Evolutionary conservation across 2,888 invertebrate species (phyloP).

Genomic region (Epistrophella euchroma): DNA sequence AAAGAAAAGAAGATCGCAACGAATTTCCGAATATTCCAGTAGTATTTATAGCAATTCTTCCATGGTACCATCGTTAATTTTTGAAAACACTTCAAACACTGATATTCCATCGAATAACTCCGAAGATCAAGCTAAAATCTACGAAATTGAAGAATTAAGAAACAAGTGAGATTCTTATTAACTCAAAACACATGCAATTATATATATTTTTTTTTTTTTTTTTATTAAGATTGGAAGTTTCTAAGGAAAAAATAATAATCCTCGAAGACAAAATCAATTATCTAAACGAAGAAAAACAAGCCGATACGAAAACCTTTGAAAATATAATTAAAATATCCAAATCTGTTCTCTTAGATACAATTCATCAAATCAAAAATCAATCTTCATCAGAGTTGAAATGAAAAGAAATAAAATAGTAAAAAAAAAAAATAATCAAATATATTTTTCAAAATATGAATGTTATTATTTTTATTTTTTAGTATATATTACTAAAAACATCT

Average conservation of each 20-base stretch:
- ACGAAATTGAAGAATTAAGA: conserved; percentile 78
- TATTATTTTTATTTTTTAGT: conserved; percentile 59
- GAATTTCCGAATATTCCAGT: conserved; percentile 81
- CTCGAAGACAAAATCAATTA: conserved; percentile 81
- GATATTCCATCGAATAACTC: conserved; percentile 5
- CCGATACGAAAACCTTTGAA: conserved; percentile 81
- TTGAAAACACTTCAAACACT: conserved; percentile 79
- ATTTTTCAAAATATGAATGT: conserved; percentile 58
- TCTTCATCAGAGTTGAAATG: background rate
- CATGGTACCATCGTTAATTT: conserved; percentile 80
- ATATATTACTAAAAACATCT: conserved; percentile 60
- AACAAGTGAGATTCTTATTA: conserved; percentile 78
- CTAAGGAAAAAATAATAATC: conserved; percentile 81
- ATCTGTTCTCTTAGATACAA: conserved; percentile 80
- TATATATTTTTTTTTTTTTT: conserved; percentile 32
- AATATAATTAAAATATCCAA: conserved; percentile 81
- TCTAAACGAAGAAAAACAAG: conserved; percentile 80
- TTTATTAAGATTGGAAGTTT: conserved; percentile 80
- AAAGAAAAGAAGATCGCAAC: conserved; percentile 81
- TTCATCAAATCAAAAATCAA: conserved; percentile 58
- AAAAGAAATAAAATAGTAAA: conserved; percentile 22
- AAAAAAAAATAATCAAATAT: conserved; percentile 9
- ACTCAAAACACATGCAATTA: background rate
- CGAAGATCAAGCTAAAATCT: background rate
- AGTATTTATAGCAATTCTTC: conserved; percentile 73